Conservation (phyloP, 2,113 vertebrate species). For the Pluvialis apricaria region DNA sequence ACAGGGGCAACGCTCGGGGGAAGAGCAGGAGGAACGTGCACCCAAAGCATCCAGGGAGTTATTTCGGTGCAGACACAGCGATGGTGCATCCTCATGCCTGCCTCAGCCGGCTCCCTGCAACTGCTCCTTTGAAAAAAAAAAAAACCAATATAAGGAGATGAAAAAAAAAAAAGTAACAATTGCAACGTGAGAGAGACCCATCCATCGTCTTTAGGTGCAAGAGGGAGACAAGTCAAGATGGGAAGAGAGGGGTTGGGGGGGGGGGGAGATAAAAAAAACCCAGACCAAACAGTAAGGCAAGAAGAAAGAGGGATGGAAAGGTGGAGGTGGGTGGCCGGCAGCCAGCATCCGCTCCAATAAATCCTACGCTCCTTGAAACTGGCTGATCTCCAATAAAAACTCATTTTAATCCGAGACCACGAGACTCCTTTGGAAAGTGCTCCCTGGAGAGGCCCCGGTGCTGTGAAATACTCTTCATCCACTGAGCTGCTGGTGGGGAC, state of each 20-base stretch:
- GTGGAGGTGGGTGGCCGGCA: conserved; percentile 44
- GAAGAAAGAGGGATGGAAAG: background rate
- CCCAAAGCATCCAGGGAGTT: background rate
- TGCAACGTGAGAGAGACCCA: background rate
- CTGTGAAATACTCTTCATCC: conserved; percentile 29
- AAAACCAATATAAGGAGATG: background rate
- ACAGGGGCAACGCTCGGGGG: fast-evolving
- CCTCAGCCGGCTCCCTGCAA: background rate
- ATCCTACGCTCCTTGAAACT: conserved; percentile 51
- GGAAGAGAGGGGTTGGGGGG: fast-evolving
- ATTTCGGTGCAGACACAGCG: background rate
- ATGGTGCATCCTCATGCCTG: background rate
- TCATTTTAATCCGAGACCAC: conserved; percentile 67
- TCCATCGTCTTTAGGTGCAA: background rate
- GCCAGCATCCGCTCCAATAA: conserved; percentile 54
- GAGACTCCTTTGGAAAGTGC: conserved; percentile 45
- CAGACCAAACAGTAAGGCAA: background rate
- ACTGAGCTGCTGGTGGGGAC: background rate
- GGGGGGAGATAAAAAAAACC: background rate
- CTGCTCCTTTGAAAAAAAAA: background rate
- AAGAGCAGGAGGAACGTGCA: background rate
- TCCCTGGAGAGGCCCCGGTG: conserved; percentile 41
- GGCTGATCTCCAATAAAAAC: conserved; percentile 71
- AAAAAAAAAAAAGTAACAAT: fast-evolving
- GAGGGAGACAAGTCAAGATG: background rate